Conservation (phyloP, 1,140 invertebrate genomes). For the Melipona quadrifasciata region DNA sequence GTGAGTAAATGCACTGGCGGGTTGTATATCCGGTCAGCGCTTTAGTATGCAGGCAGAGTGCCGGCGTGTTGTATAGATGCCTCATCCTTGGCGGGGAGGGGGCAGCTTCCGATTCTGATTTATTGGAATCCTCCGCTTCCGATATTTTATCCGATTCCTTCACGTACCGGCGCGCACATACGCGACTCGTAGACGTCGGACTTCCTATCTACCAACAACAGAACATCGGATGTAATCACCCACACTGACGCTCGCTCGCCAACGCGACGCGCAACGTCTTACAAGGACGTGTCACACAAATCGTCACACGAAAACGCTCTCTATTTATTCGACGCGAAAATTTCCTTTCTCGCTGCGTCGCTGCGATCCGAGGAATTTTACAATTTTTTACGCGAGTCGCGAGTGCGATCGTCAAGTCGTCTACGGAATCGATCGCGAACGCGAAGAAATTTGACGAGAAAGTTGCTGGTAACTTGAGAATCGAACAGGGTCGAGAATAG, state of each 20-base stretch:
- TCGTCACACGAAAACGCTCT: neutral
- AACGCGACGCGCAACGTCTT: slow-evolving; percentile 29
- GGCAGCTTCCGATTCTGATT: slow-evolving; percentile 80
- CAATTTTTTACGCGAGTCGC: too few relatives aligned
- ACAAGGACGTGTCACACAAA: slow-evolving; percentile 42
- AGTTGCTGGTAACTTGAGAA: too few relatives aligned
- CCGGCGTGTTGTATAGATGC: slow-evolving; percentile 73
- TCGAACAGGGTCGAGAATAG: neutral
- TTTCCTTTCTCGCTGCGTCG: too few relatives aligned
- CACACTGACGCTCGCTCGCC: neutral
- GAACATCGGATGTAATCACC: slow-evolving; percentile 44
- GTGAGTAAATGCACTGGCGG: slow-evolving; percentile 73
- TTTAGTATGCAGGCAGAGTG: slow-evolving; percentile 79
- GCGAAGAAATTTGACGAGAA: too few relatives aligned
- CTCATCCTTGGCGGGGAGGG: slow-evolving; percentile 64
- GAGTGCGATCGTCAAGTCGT: too few relatives aligned
- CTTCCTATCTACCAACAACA: slow-evolving; percentile 43
- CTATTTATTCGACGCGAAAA: too few relatives aligned
- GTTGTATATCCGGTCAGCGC: slow-evolving; percentile 79
- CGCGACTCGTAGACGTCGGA: slow-evolving; percentile 49
- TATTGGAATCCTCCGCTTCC: slow-evolving; percentile 78
- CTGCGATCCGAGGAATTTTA: too few relatives aligned
- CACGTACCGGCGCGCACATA: slow-evolving; percentile 58
- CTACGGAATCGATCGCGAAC: too few relatives aligned
- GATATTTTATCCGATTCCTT: slow-evolving; percentile 72